Evolutionary conservation across 2,113 vertebrate species (phyloP).

Genomic region (Orycteropus afer): DNA sequence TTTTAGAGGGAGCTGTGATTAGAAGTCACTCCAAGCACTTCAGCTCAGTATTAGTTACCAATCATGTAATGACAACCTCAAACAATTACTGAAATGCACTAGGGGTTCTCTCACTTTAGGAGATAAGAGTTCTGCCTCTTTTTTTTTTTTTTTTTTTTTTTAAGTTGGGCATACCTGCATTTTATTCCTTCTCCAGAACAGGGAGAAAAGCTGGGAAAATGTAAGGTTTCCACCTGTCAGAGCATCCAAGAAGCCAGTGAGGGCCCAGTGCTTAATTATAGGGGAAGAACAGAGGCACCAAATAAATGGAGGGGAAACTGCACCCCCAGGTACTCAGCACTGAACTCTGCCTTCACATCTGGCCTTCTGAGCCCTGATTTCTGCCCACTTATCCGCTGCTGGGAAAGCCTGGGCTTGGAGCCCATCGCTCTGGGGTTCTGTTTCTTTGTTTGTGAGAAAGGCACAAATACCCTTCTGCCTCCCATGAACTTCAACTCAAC

Average conservation of each 20-base stretch:
- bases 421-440: neutral
- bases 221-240: neutral
- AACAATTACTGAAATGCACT: neutral
- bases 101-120: neutral
- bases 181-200: conserved; percentile 35
- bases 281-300: neutral
- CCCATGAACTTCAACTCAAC: neutral
- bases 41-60: neutral
- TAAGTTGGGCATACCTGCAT: neutral
- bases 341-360: conserved; percentile 15
- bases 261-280: neutral
- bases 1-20: conserved; percentile 8
- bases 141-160: neutral
- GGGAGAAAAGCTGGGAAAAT: neutral
- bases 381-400: neutral
- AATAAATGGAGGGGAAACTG: neutral
- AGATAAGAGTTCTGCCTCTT: neutral
- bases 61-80: neutral
- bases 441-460: conserved; percentile 44
- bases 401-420: neutral
- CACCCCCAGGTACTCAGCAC: neutral
- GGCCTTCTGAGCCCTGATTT: neutral
- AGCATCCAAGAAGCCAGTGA: neutral
- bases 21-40: conserved; percentile 29
- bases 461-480: neutral